These are phyloP conservation scores for Denticeps clupeoides DNA, from an alignment of 2,797 vertebrate genomes.

Conservation along the genomic window DNA sequence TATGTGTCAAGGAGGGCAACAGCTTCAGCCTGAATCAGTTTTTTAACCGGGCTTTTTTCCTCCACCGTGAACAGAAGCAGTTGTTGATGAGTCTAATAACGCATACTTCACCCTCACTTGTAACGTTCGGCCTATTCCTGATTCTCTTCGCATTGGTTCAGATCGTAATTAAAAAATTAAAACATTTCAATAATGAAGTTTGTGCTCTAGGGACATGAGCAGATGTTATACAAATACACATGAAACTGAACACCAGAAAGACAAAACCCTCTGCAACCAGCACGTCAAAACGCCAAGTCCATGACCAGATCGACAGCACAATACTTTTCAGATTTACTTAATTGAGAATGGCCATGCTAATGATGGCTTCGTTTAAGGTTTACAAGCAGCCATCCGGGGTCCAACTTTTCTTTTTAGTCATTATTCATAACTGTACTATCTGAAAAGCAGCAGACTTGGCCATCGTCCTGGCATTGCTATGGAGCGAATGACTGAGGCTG, in stretches of 20 bases:
- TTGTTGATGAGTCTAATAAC: not conserved
- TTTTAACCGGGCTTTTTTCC: slow-evolving; percentile 15
- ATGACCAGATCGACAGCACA: not conserved
- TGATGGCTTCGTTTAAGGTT: slow-evolving; percentile 51
- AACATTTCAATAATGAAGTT: not conserved
- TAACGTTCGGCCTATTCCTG: not conserved
- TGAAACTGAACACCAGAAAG: not conserved
- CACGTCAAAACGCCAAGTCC: not conserved
- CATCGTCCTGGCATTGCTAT: slow-evolving; percentile 58
- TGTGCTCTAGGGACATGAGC: not conserved
- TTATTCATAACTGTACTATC: slow-evolving; percentile 63
- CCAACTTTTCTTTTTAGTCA: slow-evolving; percentile 55
- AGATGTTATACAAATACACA: not conserved
- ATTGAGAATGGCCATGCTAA: slow-evolving; percentile 36
- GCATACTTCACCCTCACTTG: not conserved
- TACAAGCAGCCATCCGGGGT: slow-evolving; percentile 44
- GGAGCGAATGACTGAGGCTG: slow-evolving; percentile 55
- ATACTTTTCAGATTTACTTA: slow-evolving; percentile 18
- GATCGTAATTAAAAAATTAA: too few species aligned
- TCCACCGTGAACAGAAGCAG: slow-evolving; percentile 10
- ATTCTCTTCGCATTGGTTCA: not conserved
- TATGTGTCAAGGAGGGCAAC: slow-evolving; percentile 33
- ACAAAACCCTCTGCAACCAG: not conserved
- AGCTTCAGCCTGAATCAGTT: not conserved
- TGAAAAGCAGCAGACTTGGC: slow-evolving; percentile 68